Percentiles rank a stretch among this genome's conserved stretches.
Evolutionary conservation across 2,888 invertebrate species (phyloP).

Genomic region (Bimastos eiseni): DNA sequence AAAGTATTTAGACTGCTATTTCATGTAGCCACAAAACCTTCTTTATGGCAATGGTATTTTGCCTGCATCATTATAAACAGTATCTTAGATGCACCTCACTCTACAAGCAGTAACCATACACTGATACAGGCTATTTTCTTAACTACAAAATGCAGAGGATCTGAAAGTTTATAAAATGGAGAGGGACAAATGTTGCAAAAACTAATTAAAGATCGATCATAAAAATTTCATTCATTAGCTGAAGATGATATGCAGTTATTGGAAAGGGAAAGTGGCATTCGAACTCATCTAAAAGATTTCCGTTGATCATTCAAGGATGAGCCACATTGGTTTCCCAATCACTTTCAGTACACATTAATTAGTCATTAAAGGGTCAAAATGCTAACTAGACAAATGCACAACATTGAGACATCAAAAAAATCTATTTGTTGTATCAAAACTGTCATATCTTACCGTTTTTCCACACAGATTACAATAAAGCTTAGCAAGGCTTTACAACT

Average conservation of each 20-base stretch:
- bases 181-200: neutral
- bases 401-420: too few relatives aligned
- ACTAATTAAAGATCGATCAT: neutral
- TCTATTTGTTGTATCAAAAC: too few relatives aligned
- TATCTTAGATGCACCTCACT: neutral
- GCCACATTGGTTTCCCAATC: neutral
- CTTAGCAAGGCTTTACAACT: neutral
- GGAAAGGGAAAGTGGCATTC: neutral
- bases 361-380: neutral
- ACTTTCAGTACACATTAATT: neutral
- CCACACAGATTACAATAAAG: neutral
- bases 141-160: neutral
- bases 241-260: neutral
- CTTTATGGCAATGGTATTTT: neutral
- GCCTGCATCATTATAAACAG: neutral
- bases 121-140: neutral
- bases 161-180: neutral
- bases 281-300: neutral
- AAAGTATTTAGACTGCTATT: neutral
- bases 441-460: neutral
- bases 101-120: neutral
- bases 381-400: too few relatives aligned
- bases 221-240: neutral
- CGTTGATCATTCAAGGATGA: neutral
- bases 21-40: neutral